Evolutionary conservation across 1,140 invertebrate genomes (phyloP).

Genomic region (Drosophila littoralis): DNA sequence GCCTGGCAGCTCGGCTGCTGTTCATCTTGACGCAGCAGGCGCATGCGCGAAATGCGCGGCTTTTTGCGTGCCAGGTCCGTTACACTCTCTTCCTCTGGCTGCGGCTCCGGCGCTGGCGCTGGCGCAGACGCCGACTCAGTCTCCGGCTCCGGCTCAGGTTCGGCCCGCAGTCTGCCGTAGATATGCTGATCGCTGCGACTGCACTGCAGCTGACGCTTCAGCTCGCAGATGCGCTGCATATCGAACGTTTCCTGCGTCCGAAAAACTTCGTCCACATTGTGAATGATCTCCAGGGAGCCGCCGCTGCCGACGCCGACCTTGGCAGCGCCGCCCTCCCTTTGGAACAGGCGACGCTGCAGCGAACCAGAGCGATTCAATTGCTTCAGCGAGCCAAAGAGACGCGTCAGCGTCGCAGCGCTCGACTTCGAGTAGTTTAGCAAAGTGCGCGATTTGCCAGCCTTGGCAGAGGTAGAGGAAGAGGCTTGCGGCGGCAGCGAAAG

Average conservation of each 20-base stretch:
- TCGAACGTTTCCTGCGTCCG: constrained; percentile 78
- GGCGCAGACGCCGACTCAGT: neutral
- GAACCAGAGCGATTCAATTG: constrained; percentile 67
- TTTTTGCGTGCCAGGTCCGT: constrained; percentile 25
- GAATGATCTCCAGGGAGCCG: constrained; percentile 73
- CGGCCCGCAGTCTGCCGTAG: constrained; percentile 59
- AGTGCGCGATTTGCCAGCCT: constrained; percentile 55
- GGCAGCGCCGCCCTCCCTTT: constrained; percentile 10
- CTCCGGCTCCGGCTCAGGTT: constrained; percentile 29
- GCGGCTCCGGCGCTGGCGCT: neutral
- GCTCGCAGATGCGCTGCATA: constrained; percentile 71
- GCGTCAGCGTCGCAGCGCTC: constrained; percentile 65
- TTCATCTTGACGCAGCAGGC: constrained; percentile 30
- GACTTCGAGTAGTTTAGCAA: constrained; percentile 62
- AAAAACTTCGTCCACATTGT: constrained; percentile 80
- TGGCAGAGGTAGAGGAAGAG: constrained; percentile 14
- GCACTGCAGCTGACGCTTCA: constrained; percentile 62
- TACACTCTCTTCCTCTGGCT: neutral
- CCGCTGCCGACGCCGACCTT: constrained; percentile 11
- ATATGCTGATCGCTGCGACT: constrained; percentile 80
- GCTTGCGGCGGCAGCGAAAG: neutral
- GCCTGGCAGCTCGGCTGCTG: constrained; percentile 14
- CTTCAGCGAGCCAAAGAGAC: constrained; percentile 72
- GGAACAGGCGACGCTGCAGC: constrained; percentile 54
- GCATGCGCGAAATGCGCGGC: constrained; percentile 60